Evolutionary conservation across 2,888 invertebrate species (phyloP), one percentile per base, ranked within the genome.

Genomic region (Coronaproctus castanopsis): DNA sequence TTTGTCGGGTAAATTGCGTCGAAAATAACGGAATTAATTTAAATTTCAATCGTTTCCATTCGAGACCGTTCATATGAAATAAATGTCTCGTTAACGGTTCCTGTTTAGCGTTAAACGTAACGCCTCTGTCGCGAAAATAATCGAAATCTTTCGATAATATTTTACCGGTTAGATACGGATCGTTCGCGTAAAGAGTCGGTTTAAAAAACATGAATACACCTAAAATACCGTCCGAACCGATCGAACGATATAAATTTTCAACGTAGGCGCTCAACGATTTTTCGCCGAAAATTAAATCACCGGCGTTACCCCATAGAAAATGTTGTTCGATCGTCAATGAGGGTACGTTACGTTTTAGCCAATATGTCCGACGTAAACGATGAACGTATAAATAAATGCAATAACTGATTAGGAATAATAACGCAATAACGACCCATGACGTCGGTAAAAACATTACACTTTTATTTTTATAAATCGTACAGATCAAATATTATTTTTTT

Each of bases 231-330:
- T 49, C 51, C 8, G 5, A 19, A 21, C 21, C 36, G 63, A 77
- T 76, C 62, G 71, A 64, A 61, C 73, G 71, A 62, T 77, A 76
- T 23, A 74, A 69, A 48, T 74, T 70, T 55, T 72, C 65, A 65
- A 76, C 75, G 63, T 72, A 74, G 60, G 74, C 73, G 65, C 75
- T 75, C 63, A 75, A 75, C 18, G 77, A 76, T 66, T 67, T 71
- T 63, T 70, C 72, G 18, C 72, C 71, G 24, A 68, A 65, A 56
- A 77, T 62, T 62, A 77, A 69, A 1, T 72, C 70, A 23, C 74
- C 74, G 23, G 76, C 67, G 66, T 76, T 77, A 1, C 77, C 77
- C 54, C 76, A 67, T n/a, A 77, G 68, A 64, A 77, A 71, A 23
- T 51, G 51, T 2, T 55, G 55, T 52, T 55, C n/a, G n/a, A n/a